These are phyloP conservation scores for Hydrochoerus hydrochaeris DNA, from an alignment of 2,113 vertebrate genomes.

Conservation along the genomic window DNA sequence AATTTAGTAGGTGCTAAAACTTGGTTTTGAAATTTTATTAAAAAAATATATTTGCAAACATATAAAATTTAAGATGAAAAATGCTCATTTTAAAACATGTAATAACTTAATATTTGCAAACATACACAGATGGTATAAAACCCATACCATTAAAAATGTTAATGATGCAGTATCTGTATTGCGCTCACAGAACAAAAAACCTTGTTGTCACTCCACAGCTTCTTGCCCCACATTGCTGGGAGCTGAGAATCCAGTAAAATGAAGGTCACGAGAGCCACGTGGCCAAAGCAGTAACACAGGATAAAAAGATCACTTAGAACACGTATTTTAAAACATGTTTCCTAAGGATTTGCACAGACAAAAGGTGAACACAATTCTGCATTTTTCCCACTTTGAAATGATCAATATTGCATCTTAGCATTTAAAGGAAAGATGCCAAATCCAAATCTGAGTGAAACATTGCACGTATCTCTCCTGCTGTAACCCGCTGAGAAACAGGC, in stretches of 20 bases:
- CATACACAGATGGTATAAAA: constrained; percentile 89
- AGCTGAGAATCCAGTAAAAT: constrained; percentile 46
- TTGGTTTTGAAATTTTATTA: constrained; percentile 91
- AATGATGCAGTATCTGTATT: constrained; percentile 81
- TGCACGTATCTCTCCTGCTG: constrained; percentile 85
- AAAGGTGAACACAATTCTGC: constrained; percentile 81
- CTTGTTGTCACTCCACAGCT: constrained; percentile 65
- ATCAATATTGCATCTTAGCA: constrained; percentile 86
- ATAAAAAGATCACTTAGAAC: constrained; percentile 76
- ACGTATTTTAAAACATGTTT: constrained; percentile 71
- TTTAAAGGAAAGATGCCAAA: constrained; percentile 79
- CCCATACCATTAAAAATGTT: constrained; percentile 86
- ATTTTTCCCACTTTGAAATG: constrained; percentile 77
- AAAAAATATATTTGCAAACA: constrained; percentile 92
- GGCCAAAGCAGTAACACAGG: constrained; percentile 77
- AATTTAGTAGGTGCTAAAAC: constrained; percentile 86
- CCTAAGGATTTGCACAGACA: constrained; percentile 79
- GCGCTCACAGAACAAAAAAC: constrained; percentile 74
- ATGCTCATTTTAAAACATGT: constrained; percentile 89
- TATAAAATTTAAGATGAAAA: constrained; percentile 91
- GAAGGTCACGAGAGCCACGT: constrained; percentile 36
- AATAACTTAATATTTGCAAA: constrained; percentile 91
- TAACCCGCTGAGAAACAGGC: constrained; percentile 80
- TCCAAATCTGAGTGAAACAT: constrained; percentile 82
- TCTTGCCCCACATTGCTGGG: constrained; percentile 57